These are phyloP conservation scores for Lucilia cuprina DNA, from an alignment of 1,140 invertebrate species.

Conservation along the genomic window DNA sequence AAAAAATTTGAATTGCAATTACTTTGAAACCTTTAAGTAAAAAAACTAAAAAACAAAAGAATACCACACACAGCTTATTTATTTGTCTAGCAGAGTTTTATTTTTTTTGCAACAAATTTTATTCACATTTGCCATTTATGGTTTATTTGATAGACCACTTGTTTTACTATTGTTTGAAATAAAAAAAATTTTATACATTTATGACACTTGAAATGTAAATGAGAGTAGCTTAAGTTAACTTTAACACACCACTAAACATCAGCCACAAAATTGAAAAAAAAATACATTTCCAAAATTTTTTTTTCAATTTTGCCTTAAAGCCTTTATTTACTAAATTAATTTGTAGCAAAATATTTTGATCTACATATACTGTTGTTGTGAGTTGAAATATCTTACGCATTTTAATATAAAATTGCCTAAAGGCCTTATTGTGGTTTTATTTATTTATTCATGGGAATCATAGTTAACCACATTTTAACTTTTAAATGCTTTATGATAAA, in stretches of 20 bases:
- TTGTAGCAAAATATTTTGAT: conserved; percentile 19
- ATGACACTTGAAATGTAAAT: conserved; percentile 32
- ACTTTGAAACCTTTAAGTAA: no score
- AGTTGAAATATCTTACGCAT: background rate
- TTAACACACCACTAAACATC: no score
- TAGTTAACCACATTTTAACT: no score
- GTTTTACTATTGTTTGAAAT: background rate
- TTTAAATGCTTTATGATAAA: background rate
- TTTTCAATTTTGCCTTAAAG: no score
- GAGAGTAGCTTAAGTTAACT: conserved; percentile 11
- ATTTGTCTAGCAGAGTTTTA: background rate
- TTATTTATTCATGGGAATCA: background rate
- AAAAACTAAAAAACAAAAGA: no score
- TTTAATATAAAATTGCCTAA: background rate
- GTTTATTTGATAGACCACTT: background rate
- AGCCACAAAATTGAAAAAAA: no score
- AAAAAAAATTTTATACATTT: background rate
- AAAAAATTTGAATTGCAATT: no score
- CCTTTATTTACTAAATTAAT: background rate
- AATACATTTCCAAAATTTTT: no score
- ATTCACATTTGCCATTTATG: background rate
- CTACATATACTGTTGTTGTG: background rate
- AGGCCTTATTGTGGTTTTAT: background rate
- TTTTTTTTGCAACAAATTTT: background rate
- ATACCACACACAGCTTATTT: background rate